Evolutionary conservation across 1,140 invertebrate species (phyloP).

Genomic region (Penaeus vannamei): DNA sequence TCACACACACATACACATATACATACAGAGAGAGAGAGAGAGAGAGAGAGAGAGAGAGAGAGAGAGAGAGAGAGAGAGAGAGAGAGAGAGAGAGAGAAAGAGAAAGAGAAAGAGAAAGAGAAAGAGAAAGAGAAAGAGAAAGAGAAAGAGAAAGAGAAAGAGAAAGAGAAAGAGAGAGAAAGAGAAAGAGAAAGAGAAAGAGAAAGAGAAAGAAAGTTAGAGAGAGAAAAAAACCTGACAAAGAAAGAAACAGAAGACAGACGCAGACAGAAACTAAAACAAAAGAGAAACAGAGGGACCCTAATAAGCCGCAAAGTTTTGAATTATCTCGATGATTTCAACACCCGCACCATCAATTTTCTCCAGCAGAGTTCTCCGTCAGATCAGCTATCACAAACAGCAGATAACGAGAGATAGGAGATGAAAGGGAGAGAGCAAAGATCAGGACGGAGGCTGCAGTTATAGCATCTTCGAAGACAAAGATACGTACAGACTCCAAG

Average conservation of each 20-base stretch:
- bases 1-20: too few species aligned
- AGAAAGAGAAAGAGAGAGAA: neutral
- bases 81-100: constrained; percentile 19
- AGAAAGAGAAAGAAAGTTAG: neutral
- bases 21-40: constrained; percentile 26
- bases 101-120: neutral
- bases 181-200: neutral
- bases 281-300: neutral
- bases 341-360: too few species aligned
- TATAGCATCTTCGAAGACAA: too few species aligned
- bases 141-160: neutral
- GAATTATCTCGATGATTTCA: too few species aligned
- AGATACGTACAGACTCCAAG: too few species aligned
- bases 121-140: neutral
- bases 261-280: neutral
- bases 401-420: too few species aligned
- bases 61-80: constrained; percentile 23
- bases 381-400: too few species aligned
- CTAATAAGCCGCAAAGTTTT: too few species aligned
- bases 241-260: constrained; percentile 5
- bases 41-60: neutral
- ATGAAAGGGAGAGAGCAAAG: too few species aligned
- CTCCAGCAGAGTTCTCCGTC: too few species aligned
- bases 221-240: neutral
- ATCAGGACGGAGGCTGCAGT: too few species aligned